A percentile compares a stretch with the other conserved stretches of the same genome.
Evolutionary conservation across 2,888 invertebrate genomes (phyloP).

Genomic region (Pandemis heparana): DNA sequence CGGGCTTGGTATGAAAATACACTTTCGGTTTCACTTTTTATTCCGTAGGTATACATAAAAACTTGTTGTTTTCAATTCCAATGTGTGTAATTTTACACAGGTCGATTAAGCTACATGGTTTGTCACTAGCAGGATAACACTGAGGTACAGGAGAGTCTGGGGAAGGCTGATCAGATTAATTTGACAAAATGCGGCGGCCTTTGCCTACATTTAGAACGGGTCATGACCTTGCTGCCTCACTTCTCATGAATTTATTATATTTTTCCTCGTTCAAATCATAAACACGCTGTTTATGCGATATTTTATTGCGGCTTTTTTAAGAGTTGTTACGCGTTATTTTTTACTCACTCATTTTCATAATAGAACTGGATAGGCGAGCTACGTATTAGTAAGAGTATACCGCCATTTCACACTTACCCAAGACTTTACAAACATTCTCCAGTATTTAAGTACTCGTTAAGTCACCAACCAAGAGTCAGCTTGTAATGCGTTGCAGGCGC

Average conservation of each 20-base stretch:
- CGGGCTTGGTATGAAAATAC: too few relatives aligned
- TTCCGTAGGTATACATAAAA: too few relatives aligned
- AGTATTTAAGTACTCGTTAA: too few relatives aligned
- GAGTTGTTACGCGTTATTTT: background rate
- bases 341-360: background rate
- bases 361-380: background rate
- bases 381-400: background rate
- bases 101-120: too few relatives aligned
- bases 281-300: constrained; percentile 4
- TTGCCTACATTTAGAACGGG: constrained; percentile 16
- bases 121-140: too few relatives aligned
- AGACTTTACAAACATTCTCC: too few relatives aligned
- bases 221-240: constrained; percentile 12
- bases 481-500: too few relatives aligned
- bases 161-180: background rate
- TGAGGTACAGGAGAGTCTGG: background rate
- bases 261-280: constrained; percentile 16
- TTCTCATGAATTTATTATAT: constrained; percentile 19
- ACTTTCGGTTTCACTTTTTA: too few relatives aligned
- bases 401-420: too few relatives aligned
- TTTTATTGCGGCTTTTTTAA: background rate
- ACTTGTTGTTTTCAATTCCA: too few relatives aligned
- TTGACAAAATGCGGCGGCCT: background rate
- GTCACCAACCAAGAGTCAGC: too few relatives aligned
- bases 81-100: too few relatives aligned